Percentiles rank a stretch among this genome's conserved stretches.
Evolutionary conservation across 2,888 invertebrate species (phyloP).

Genomic region (Palloptera scutellata): DNA sequence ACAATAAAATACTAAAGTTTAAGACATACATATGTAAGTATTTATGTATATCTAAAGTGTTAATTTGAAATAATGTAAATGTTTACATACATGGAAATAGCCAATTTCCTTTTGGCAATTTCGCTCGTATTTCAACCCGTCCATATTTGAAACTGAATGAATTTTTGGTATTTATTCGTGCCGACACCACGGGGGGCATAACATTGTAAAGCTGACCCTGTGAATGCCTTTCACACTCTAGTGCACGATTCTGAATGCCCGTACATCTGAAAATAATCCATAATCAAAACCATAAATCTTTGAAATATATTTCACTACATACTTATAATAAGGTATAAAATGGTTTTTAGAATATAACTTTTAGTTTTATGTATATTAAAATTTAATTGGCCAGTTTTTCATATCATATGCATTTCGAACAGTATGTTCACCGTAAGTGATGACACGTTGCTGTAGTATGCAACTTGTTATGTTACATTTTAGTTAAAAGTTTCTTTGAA

Average conservation of each 20-base stretch:
- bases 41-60: not conserved
- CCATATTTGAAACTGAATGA: conserved; percentile 77
- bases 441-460: too few species aligned
- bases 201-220: conserved; percentile 63
- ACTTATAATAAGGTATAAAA: too few species aligned
- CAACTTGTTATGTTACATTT: too few species aligned
- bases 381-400: too few species aligned
- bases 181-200: conserved; percentile 75
- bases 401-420: too few species aligned
- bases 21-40: not conserved
- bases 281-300: too few species aligned
- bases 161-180: conserved; percentile 70
- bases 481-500: too few species aligned
- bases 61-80: not conserved
- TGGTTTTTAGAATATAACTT: too few species aligned
- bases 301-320: too few species aligned
- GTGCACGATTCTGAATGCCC: conserved; percentile 63
- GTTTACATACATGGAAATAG: conserved; percentile 73
- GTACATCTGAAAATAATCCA: conserved; percentile 65
- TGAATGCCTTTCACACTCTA: conserved; percentile 54
- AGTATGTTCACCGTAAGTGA: too few species aligned
- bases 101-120: conserved; percentile 81
- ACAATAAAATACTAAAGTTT: not conserved
- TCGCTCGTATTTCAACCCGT: conserved; percentile 74
- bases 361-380: too few species aligned